Evolutionary conservation across 2,888 invertebrate genomes (phyloP).

Genomic region (Eristalis intricaria): DNA sequence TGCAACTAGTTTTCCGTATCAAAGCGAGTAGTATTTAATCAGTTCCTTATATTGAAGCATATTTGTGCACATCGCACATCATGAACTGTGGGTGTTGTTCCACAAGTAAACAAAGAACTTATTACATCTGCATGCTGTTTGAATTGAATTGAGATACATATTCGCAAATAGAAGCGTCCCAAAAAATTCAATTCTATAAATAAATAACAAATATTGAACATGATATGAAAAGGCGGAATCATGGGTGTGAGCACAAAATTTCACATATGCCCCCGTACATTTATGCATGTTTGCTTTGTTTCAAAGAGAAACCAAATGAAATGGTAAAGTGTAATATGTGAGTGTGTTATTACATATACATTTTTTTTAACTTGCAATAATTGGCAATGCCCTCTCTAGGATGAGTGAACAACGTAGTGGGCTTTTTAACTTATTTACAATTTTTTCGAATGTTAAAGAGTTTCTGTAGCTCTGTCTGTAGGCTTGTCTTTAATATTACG

Average conservation of each 20-base stretch:
- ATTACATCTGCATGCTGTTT: neutral
- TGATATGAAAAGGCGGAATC: neutral
- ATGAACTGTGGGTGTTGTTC: neutral
- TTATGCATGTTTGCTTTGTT: neutral
- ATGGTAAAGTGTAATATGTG: too few species aligned
- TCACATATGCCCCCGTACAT: neutral
- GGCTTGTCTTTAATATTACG: too few species aligned
- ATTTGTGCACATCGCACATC: neutral
- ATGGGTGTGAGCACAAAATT: neutral
- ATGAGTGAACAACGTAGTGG: too few species aligned
- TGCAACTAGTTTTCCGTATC: neutral
- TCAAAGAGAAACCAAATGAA: neutral
- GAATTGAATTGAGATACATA: neutral
- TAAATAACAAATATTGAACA: neutral
- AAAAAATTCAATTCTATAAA: neutral
- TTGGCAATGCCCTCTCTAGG: neutral
- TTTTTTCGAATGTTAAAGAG: too few species aligned
- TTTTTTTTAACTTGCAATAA: too few species aligned
- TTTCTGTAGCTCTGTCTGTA: too few species aligned
- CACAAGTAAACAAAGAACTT: neutral
- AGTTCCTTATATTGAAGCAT: neutral
- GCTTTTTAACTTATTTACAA: too few species aligned
- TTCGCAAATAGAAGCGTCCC: neutral
- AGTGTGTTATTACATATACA: too few species aligned
- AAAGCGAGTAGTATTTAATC: neutral